Evolutionary conservation across 2,113 vertebrate species (phyloP).

Genomic region (Neolamprologus caudopunctatus): DNA sequence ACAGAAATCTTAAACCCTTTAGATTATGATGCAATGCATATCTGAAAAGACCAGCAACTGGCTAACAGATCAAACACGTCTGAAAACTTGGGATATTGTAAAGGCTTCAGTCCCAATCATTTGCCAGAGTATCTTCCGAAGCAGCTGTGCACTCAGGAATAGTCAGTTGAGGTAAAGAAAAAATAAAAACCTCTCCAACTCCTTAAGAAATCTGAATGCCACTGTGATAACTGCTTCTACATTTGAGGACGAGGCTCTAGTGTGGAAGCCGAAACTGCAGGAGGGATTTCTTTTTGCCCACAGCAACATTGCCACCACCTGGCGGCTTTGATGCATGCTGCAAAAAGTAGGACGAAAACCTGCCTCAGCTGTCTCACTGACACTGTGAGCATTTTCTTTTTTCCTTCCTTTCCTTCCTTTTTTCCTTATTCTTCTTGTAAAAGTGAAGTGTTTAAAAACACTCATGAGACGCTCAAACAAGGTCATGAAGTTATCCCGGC

Average conservation of each 20-base stretch:
- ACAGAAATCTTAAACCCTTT: neutral
- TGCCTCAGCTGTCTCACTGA: neutral
- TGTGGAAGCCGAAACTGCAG: neutral
- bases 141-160: neutral
- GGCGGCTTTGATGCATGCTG: slow-evolving; percentile 27
- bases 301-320: slow-evolving; percentile 72
- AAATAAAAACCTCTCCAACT: neutral
- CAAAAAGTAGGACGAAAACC: neutral
- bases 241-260: neutral
- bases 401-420: neutral
- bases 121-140: neutral
- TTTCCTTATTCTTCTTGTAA: neutral
- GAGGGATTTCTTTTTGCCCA: slow-evolving; percentile 21
- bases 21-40: neutral
- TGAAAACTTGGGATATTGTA: neutral
- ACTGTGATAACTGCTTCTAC: neutral
- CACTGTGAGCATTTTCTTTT: neutral
- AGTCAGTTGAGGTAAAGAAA: neutral
- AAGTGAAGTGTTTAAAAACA: neutral
- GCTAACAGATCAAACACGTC: neutral
- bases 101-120: neutral
- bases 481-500: neutral
- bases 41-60: neutral
- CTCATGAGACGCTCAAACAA: neutral
- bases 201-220: neutral